phyloP scores from a whole-genome alignment of 2,888 invertebrate genomes.

The Oithona nana region DNA sequence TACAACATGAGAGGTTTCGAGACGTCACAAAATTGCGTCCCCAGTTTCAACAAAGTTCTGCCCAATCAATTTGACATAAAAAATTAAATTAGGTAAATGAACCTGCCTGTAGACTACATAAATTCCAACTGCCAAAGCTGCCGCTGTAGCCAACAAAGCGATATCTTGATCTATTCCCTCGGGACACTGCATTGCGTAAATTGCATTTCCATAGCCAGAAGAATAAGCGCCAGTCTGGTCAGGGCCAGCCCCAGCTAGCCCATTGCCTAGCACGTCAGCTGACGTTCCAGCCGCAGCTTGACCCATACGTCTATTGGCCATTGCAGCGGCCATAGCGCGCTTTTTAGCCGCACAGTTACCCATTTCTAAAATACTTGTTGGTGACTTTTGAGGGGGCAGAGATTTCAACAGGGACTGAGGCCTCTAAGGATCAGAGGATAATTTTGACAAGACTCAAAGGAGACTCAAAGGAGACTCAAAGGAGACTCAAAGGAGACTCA shows the following conservation, averaged over 20 bases:
- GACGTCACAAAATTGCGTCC: no score
- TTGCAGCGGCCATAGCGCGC: not conserved
- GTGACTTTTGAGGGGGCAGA: no score
- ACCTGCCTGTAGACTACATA: not conserved
- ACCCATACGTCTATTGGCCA: not conserved
- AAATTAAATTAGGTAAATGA: no score
- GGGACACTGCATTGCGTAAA: not conserved
- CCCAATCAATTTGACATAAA: no score
- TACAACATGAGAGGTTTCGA: no score
- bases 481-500: no score
- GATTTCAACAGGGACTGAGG: no score
- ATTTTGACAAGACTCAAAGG: no score
- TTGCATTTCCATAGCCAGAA: not conserved
- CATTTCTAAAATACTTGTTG: no score
- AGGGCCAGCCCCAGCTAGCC: not conserved
- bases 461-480: no score
- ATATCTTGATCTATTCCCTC: conserved; percentile 2
- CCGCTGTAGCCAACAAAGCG: not conserved
- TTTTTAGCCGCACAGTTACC: not conserved
- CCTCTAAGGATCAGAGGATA: no score
- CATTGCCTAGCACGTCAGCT: not conserved
- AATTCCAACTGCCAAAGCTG: not conserved
- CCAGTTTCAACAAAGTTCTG: no score
- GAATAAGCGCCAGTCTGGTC: not conserved
- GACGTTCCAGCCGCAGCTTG: not conserved